Evolutionary conservation across 2,797 vertebrate genomes (phyloP), one percentile per base, ranked within the genome.

Genomic region (Sebastes oblongus): DNA sequence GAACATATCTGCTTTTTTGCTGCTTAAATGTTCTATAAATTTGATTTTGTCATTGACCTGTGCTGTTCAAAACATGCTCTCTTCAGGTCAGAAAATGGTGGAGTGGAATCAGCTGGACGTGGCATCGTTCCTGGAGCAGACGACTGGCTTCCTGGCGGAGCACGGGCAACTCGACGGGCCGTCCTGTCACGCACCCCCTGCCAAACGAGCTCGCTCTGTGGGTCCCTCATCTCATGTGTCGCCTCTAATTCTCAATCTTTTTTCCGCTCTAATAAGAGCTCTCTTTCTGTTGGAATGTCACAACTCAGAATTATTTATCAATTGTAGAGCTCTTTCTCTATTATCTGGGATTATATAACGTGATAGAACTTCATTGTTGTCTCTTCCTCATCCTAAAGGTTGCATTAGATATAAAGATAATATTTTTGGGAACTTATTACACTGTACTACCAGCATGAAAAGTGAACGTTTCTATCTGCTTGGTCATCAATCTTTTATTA

Each of bases 31-130:
- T 13, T 34, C 42, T 12, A 14, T 65, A 30, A 55, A 14, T 32
- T 32, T 11, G 5, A 11, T 25, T 46, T 24, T 7, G 24, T 60
- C 64, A 3, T 50, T 78, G 62, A 72, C 11, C 6, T 3, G 14
- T 50, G 6, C 25, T 77, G 29, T 36, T 75, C 16, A 46, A 74
- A 69, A 39, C 8, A 4, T 60, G 16, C 65, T 80, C 5, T 20
- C 46, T 77, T 52, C 18, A 99, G 98, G 98, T 90, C 98, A 99
- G 92, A 99, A 99, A 89, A 96, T 99, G 89, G 97, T 99, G 88
- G 98, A 99, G 91, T 99, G 98, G 98, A 99, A 98, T 91, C 96
- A 99, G 88, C 93, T 99, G 79, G 98, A 99, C 24, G 98, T 98
- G 85, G 94, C 97, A 14, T 99, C 98, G 13, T 99, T 99, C 91